phyloP scores from a whole-genome alignment of 2,797 vertebrate genomes.

The Luscinia luscinia region DNA sequence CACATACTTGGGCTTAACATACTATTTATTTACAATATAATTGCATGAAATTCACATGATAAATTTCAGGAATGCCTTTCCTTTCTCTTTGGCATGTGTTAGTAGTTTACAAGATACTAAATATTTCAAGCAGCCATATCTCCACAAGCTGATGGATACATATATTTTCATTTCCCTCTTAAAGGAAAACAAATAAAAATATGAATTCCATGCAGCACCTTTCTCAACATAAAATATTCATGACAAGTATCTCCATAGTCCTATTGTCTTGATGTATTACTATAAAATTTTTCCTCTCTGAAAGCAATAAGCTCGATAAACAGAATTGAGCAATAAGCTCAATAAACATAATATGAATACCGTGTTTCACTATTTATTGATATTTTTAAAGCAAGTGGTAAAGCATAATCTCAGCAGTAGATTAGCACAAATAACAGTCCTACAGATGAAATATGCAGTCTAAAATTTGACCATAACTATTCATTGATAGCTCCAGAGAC shows the following conservation, averaged over 20 bases:
- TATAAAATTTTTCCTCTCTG: not conserved
- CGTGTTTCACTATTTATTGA: not conserved
- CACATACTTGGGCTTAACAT: not conserved
- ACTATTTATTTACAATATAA: not conserved
- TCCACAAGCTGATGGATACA: not conserved
- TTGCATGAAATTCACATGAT: not conserved
- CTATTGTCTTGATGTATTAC: not conserved
- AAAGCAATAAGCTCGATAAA: not conserved
- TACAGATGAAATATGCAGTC: not conserved
- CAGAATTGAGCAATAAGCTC: not conserved
- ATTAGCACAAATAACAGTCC: not conserved
- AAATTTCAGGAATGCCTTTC: not conserved
- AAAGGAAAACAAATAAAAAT: not conserved
- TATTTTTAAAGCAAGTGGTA: not conserved
- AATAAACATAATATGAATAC: not conserved
- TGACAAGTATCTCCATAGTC: not conserved
- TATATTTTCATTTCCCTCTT: not conserved
- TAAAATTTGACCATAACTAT: not conserved
- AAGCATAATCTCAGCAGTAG: not conserved
- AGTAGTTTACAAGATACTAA: not conserved
- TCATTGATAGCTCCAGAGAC: not conserved
- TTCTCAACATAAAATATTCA: not conserved
- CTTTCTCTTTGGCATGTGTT: not conserved
- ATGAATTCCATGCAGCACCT: not conserved
- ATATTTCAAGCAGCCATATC: not conserved